Conservation (phyloP, 2,888 invertebrate genomes). For the Luffia ferchaultella region DNA sequence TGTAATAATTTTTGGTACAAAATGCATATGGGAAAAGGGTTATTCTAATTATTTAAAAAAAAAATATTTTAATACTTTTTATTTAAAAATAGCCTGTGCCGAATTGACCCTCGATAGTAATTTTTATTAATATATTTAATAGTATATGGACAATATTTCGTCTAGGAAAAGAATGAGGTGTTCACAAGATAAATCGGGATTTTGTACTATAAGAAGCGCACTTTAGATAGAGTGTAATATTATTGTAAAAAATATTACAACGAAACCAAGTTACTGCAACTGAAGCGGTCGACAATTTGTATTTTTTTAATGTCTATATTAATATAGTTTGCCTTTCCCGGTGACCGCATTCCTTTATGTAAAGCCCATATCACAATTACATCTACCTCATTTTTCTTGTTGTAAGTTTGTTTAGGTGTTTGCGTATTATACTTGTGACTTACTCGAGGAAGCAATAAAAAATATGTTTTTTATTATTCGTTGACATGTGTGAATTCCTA, state of each 20-base stretch:
- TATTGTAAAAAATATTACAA: too few species aligned
- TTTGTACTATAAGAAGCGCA: too few species aligned
- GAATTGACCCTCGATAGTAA: not conserved
- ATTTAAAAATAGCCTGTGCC: not conserved
- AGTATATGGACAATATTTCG: too few species aligned
- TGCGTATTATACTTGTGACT: not conserved
- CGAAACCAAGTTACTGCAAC: too few species aligned
- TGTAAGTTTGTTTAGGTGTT: not conserved
- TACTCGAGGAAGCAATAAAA: not conserved
- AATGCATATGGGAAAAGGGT: too few species aligned
- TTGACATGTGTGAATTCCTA: not conserved
- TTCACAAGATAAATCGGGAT: too few species aligned
- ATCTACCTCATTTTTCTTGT: conserved; percentile 56
- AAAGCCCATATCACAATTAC: conserved; percentile 51
- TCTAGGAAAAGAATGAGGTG: too few species aligned
- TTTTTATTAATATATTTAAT: too few species aligned
- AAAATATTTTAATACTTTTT: not conserved
- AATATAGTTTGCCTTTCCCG: not conserved
- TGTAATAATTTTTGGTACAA: too few species aligned
- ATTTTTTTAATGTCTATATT: too few species aligned
- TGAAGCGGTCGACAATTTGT: too few species aligned
- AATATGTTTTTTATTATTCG: not conserved
- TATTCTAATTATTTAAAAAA: not conserved
- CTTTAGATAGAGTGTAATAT: too few species aligned
- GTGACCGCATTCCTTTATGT: not conserved